Conservation (phyloP, 2,113 vertebrate genomes). For the cattle (Bos taurus) region DNA sequence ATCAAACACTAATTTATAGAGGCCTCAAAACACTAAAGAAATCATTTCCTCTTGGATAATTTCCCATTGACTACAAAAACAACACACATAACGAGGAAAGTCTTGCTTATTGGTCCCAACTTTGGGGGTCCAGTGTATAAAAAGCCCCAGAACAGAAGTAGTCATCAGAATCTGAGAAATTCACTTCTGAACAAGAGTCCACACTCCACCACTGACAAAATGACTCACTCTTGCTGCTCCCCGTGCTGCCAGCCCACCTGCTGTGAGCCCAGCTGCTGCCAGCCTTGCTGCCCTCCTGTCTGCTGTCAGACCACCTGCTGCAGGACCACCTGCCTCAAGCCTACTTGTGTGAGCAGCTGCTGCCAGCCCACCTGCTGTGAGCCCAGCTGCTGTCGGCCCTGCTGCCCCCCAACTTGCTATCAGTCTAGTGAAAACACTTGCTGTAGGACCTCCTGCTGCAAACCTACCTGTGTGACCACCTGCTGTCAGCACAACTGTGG, state of each 20-base stretch:
- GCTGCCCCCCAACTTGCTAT: too few species aligned
- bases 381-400: too few species aligned
- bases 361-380: neutral
- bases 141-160: neutral
- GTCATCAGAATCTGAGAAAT: neutral
- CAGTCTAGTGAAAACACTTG: too few species aligned
- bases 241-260: neutral
- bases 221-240: neutral
- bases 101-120: neutral
- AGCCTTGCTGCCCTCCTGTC: neutral
- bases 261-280: neutral
- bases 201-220: neutral
- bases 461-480: too few species aligned
- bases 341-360: too few species aligned
- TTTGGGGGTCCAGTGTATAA: neutral
- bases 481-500: too few species aligned
- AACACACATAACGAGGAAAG: neutral
- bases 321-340: neutral
- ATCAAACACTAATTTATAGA: neutral
- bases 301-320: too few species aligned
- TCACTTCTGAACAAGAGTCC: neutral
- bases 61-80: neutral
- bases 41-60: neutral
- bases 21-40: neutral
- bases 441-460: neutral